Base-by-base conservation (phyloP, 2,113 vertebrate species). In the Scomber colias region DNA sequence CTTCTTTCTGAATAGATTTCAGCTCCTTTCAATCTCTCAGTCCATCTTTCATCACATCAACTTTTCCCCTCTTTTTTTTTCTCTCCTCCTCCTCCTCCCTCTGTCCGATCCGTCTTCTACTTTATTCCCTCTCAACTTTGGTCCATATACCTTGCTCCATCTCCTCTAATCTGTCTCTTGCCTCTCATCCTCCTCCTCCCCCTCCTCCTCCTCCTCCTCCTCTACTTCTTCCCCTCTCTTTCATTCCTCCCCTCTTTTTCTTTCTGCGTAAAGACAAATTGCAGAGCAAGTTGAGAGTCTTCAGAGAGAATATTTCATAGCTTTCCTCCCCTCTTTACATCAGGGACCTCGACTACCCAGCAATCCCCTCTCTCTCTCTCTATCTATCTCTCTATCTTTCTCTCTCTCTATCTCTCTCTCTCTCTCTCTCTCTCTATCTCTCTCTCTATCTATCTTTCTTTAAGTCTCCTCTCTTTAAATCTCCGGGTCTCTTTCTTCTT, bases 301-400 rank as follows among this genome's bases (percentile, higher is more conserved):
- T 84, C 84, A 84, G 31, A 84, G 75, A 79, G 87, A 84, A 89
- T 87, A 86, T 86, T 73, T 89, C 49, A 82, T 85, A 21, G 19
- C 49, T 70, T 61, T 60, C 78, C 55, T 48, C 40, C 50, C 46
- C 21, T 75, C 69, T 61, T 53, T 51, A 56, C 71, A 83, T 53
- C 59, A n/a, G 60, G 66, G 60, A 46, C 48, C 1, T 8, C 19
- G 5, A 69, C 56, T 56, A 19, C 15, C 61, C 48, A 49, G n/a
- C 53, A 13, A 54, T 49, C 70, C 31, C 31, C 12, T 40, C 45
- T 5, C 14, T 50, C 19, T 71, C 24, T 70, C 21, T 49, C 16
- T n/a, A n/a, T n/a, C n/a, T n/a, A n/a, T n/a, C n/a, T n/a, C n/a
- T n/a, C n/a, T n/a, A n/a, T n/a, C n/a, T n/a, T n/a, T n/a, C n/a